Percentiles rank a stretch among this genome's conserved stretches.
These are phyloP conservation scores for Xiphorhynchus elegans DNA, from an alignment of 2,113 vertebrate species.

Conservation along the genomic window DNA sequence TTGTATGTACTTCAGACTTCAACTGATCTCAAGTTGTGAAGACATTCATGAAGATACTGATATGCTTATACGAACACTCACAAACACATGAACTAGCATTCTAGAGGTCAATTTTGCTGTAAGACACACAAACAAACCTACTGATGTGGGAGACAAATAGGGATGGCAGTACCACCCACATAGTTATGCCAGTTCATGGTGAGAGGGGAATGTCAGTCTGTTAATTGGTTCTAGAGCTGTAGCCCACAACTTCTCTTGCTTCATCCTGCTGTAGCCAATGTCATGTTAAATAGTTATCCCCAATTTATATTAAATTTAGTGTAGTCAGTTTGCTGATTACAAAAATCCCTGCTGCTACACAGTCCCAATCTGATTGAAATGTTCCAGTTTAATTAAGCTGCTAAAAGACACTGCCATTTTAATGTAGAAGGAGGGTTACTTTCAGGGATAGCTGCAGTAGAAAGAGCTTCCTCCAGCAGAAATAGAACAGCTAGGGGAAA, in stretches of 20 bases:
- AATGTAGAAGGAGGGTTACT: not conserved
- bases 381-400: not conserved
- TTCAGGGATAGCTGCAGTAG: not conserved
- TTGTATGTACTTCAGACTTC: not conserved
- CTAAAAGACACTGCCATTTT: not conserved
- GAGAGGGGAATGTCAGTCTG: not conserved
- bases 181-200: not conserved
- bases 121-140: not conserved
- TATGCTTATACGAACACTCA: not conserved
- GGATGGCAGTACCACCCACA: not conserved
- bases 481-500: not conserved
- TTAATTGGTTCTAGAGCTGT: not conserved
- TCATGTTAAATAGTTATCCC: not conserved
- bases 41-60: not conserved
- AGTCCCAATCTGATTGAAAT: not conserved
- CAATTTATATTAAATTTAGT: not conserved
- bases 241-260: not conserved
- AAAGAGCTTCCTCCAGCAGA: slow-evolving; percentile 10
- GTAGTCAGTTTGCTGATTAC: not conserved
- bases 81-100: not conserved
- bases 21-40: not conserved
- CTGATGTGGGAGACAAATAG: not conserved
- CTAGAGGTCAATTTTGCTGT: not conserved
- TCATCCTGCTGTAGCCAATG: not conserved
- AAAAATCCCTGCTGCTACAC: not conserved